Evolutionary conservation across 2,797 vertebrate genomes (phyloP).

Genomic region (Epinephelus coioides): DNA sequence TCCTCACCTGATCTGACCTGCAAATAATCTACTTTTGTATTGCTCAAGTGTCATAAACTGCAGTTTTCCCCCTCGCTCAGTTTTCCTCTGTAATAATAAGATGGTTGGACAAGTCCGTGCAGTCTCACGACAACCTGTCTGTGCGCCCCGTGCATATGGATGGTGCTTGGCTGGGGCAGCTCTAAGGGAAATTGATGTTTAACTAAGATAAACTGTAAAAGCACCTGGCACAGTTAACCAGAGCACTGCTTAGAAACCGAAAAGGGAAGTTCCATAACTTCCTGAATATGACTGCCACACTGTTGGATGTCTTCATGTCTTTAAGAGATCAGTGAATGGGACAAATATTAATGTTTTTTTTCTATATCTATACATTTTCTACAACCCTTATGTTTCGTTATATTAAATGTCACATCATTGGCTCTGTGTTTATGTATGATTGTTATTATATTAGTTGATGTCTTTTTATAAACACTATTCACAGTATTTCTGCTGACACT

Average conservation of each 20-base stretch:
- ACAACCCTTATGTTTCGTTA: not conserved
- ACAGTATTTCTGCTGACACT: not conserved
- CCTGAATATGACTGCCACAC: slow-evolving; percentile 46
- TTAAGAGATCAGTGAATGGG: not conserved
- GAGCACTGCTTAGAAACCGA: slow-evolving; percentile 42
- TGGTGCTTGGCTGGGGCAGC: slow-evolving; percentile 9
- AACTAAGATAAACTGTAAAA: slow-evolving; percentile 80
- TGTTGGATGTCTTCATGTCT: slow-evolving; percentile 4
- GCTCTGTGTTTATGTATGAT: not conserved
- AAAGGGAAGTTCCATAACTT: slow-evolving; percentile 79
- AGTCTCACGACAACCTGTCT: slow-evolving; percentile 13
- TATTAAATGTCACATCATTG: not conserved
- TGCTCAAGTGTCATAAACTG: not conserved
- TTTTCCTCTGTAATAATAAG: not conserved
- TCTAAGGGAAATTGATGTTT: slow-evolving; percentile 79
- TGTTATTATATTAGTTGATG: not conserved
- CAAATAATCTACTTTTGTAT: not conserved
- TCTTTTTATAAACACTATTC: not conserved
- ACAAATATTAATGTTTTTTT: not conserved
- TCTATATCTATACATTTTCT: not conserved
- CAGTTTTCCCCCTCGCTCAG: not conserved
- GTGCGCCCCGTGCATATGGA: not conserved
- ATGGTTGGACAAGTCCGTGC: slow-evolving; percentile 1
- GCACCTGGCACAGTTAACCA: slow-evolving; percentile 68
- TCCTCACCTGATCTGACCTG: not conserved